Percentiles rank a stretch among this genome's conserved stretches.
Evolutionary conservation across 2,113 vertebrate genomes (phyloP).

Genomic region (Heptranchias perlo): DNA sequence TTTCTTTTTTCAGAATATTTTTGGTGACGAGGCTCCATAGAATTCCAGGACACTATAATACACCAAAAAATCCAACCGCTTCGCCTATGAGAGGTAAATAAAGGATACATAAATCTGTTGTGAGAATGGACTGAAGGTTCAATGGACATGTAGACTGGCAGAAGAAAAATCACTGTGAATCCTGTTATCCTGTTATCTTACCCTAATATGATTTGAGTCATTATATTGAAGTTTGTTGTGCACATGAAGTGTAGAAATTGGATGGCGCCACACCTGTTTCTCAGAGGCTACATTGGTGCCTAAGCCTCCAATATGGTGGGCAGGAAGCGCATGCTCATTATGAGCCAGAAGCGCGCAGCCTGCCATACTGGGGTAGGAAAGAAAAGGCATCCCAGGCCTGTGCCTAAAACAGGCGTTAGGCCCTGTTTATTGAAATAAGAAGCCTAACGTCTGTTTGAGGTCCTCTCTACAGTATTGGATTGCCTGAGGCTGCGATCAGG

Average conservation of each 20-base stretch:
- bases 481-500: background rate
- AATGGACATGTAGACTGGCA: background rate
- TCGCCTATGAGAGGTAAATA: slow-evolving; percentile 41
- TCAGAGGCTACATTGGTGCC: background rate
- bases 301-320: background rate
- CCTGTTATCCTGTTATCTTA: no score
- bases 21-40: slow-evolving; percentile 39
- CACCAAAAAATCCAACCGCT: slow-evolving; percentile 32
- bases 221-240: background rate
- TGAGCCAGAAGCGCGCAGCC: no score
- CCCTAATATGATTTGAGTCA: background rate
- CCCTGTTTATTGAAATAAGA: background rate
- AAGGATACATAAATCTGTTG: background rate
- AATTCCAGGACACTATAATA: background rate
- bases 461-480: background rate
- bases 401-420: background rate
- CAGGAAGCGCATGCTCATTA: background rate
- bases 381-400: background rate
- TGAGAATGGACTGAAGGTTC: background rate
- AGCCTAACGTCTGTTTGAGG: background rate
- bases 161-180: background rate
- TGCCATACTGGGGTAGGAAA: background rate
- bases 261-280: background rate
- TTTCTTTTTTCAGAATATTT: slow-evolving; percentile 41
- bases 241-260: background rate